Conservation (phyloP, 2,888 invertebrate genomes). For the Exocentrus adspersus region DNA sequence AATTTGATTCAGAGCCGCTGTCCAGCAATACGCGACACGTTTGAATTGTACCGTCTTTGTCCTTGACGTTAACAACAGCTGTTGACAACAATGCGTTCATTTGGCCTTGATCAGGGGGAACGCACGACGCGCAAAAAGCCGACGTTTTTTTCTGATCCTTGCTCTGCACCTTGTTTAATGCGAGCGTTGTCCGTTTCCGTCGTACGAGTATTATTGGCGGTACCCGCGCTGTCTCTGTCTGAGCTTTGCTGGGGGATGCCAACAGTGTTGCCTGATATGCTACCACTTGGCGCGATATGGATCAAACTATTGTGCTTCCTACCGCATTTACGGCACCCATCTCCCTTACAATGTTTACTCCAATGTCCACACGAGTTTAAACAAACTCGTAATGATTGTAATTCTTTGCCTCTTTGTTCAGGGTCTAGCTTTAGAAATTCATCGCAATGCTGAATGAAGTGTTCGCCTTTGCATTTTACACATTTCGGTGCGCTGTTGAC, state of each 20-base stretch:
- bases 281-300: too few species aligned
- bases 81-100: neutral
- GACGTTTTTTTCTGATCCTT: too few species aligned
- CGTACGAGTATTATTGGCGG: too few species aligned
- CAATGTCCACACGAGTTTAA: neutral
- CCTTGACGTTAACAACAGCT: neutral
- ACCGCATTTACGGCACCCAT: neutral
- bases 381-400: neutral
- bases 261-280: too few species aligned
- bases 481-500: neutral
- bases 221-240: too few species aligned
- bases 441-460: neutral
- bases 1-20: neutral
- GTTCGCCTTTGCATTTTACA: neutral
- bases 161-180: too few species aligned
- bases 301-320: constrained; percentile 12
- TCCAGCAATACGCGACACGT: neutral
- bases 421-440: neutral
- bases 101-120: too few species aligned
- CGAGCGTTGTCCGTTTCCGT: too few species aligned
- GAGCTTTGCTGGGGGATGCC: too few species aligned
- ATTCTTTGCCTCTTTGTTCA: neutral
- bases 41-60: neutral
- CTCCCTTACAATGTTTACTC: neutral
- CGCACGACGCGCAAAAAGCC: too few species aligned